These are phyloP conservation scores for Muscicapa comitata DNA, from an alignment of 2,797 vertebrate genomes.

Conservation along the genomic window DNA sequence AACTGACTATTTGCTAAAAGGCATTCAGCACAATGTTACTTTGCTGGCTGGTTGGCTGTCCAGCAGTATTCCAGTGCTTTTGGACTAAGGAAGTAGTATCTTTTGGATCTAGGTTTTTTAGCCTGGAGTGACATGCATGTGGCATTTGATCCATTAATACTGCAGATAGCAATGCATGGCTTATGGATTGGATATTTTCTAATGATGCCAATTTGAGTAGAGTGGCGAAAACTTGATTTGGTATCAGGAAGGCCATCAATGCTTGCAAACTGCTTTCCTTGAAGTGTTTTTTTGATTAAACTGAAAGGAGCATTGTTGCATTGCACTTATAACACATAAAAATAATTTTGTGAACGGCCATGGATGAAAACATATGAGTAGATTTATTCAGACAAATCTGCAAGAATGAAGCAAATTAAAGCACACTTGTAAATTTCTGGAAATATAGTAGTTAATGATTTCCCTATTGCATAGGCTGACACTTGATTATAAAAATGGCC, in stretches of 20 bases:
- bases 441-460: not conserved
- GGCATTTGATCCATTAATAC: not conserved
- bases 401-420: not conserved
- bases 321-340: not conserved
- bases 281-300: not conserved
- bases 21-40: not conserved
- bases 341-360: not conserved
- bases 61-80: not conserved
- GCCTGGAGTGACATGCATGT: not conserved
- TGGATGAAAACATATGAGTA: not conserved
- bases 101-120: fast-evolving
- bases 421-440: not conserved
- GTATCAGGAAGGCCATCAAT: not conserved
- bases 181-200: not conserved
- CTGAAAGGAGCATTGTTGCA: not conserved
- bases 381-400: not conserved
- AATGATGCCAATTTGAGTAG: not conserved
- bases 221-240: not conserved
- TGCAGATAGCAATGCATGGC: not conserved
- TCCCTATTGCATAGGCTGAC: not conserved
- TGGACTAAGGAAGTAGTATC: not conserved
- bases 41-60: not conserved
- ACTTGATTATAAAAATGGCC: not conserved
- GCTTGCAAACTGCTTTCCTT: not conserved
- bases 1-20: not conserved